A percentile compares a stretch with the other conserved stretches of the same genome.
Conservation (phyloP, 2,113 vertebrate species). For the Stegostoma tigrinum region DNA sequence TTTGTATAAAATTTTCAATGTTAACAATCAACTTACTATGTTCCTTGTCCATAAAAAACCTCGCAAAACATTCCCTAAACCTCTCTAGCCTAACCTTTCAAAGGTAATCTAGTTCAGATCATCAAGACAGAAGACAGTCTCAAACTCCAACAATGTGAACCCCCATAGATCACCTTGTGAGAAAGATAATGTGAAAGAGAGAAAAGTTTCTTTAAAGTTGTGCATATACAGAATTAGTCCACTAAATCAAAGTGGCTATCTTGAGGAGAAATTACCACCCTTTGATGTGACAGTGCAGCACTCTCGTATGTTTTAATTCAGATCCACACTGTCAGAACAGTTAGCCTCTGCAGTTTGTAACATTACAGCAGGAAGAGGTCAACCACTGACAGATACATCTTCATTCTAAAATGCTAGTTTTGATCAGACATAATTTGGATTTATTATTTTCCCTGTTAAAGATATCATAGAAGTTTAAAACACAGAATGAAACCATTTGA, state of each 20-base stretch:
- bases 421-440: background rate
- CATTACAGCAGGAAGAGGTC: background rate
- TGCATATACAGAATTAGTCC: background rate
- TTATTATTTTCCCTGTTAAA: background rate
- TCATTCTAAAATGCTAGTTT: background rate
- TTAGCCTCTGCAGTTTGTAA: background rate
- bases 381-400: background rate
- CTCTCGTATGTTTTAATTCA: background rate
- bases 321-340: background rate
- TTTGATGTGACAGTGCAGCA: background rate
- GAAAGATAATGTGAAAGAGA: background rate
- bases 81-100: background rate
- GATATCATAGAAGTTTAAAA: background rate
- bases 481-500: background rate
- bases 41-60: background rate
- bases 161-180: background rate
- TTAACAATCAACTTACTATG: background rate
- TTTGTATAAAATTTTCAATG: background rate
- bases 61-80: background rate
- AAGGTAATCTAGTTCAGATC: background rate
- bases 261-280: background rate
- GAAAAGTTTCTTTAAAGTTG: background rate
- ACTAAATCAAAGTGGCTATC: background rate
- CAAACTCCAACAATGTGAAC: background rate
- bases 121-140: background rate